Evolutionary conservation across 2,113 vertebrate species (phyloP).

Genomic region (Oryzias celebensis): DNA sequence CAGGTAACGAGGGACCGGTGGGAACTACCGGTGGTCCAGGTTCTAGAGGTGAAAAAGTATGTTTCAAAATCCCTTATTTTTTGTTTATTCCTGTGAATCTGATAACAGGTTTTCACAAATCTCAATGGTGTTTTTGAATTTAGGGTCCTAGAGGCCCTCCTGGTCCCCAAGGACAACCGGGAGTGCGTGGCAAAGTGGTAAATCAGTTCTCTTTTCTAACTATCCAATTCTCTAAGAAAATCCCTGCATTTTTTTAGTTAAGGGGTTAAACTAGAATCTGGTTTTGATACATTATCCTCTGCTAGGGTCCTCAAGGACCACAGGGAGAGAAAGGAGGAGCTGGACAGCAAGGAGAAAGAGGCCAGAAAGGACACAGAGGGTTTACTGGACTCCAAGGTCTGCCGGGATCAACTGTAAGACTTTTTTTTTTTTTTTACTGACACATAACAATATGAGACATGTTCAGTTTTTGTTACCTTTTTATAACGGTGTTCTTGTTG

Average conservation of each 20-base stretch:
- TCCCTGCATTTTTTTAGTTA: too few species aligned
- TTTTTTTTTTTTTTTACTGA: neutral
- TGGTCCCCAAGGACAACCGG: slow-evolving; percentile 78
- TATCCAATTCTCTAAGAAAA: too few species aligned
- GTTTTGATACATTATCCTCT: neutral
- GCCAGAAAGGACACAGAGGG: slow-evolving; percentile 95
- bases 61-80: slow-evolving; percentile 25
- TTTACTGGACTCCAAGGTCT: slow-evolving; percentile 94
- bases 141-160: slow-evolving; percentile 87
- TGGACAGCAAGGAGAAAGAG: slow-evolving; percentile 89
- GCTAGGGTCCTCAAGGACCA: slow-evolving; percentile 96
- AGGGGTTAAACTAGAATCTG: neutral
- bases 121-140: slow-evolving; percentile 13
- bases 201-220: slow-evolving; percentile 5
- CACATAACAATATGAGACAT: neutral
- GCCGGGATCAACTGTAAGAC: slow-evolving; percentile 88
- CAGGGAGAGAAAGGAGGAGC: slow-evolving; percentile 91
- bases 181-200: slow-evolving; percentile 89
- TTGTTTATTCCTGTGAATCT: neutral
- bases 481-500: too few species aligned
- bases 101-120: neutral
- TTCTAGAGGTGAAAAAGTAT: slow-evolving; percentile 86
- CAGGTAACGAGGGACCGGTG: slow-evolving; percentile 89
- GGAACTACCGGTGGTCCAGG: slow-evolving; percentile 88
- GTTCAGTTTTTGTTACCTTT: neutral